A percentile compares a stretch with the other conserved stretches of the same genome.
phyloP scores from a whole-genome alignment of 2,113 vertebrate species.

The Hippocampus zosterae region DNA sequence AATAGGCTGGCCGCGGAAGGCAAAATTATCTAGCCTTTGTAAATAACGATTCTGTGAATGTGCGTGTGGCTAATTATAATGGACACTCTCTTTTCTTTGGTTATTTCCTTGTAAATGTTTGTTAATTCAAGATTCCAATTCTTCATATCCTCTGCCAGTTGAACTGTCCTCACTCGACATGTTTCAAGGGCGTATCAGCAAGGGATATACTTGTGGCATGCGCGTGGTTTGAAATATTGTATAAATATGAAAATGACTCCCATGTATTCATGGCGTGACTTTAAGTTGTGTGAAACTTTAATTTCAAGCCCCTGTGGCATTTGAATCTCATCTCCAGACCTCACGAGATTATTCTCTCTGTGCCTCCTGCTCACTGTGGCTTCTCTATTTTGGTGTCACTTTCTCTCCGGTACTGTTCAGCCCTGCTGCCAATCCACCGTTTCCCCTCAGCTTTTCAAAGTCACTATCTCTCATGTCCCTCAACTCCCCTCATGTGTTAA shows the following conservation, averaged over 20 bases:
- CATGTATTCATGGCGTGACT: conserved; percentile 60
- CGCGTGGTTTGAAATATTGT: conserved; percentile 40
- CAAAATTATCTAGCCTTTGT: conserved; percentile 25
- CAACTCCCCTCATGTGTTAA: background rate
- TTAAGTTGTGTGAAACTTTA: conserved; percentile 58
- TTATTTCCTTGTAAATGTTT: conserved; percentile 18
- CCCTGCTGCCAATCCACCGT: conserved; percentile 22
- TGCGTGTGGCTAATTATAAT: conserved; percentile 16
- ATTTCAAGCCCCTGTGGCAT: conserved; percentile 31
- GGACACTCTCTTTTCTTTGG: conserved; percentile 15
- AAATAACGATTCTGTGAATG: conserved; percentile 28
- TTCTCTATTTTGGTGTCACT: conserved; percentile 31
- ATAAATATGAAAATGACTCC: conserved; percentile 61
- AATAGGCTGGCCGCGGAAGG: conserved; percentile 28
- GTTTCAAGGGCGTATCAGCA: conserved; percentile 22
- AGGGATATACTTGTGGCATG: conserved; percentile 27
- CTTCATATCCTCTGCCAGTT: conserved; percentile 23
- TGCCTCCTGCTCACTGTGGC: conserved; percentile 22
- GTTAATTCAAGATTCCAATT: conserved; percentile 35
- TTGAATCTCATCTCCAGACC: conserved; percentile 48
- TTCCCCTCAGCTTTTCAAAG: conserved; percentile 7
- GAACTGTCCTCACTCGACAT: conserved; percentile 27
- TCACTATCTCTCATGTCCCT: background rate
- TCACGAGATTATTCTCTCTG: conserved; percentile 29
- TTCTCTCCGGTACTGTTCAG: conserved; percentile 8